Evolutionary conservation across 2,888 invertebrate species (phyloP).

Genomic region (Diarsia brunnea): DNA sequence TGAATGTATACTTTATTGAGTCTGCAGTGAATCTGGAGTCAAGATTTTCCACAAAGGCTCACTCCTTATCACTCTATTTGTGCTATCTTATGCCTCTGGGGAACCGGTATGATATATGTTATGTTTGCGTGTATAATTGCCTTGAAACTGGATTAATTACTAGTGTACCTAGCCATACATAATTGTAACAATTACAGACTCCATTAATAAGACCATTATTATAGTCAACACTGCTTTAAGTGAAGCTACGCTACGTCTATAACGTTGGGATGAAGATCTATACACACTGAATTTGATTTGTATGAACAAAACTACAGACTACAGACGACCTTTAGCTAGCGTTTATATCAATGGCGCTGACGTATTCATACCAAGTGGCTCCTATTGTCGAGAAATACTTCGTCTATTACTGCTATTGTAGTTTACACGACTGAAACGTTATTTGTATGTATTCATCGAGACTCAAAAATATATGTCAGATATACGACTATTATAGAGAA

Average conservation of each 20-base stretch:
- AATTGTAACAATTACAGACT: background rate
- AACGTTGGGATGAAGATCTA: background rate
- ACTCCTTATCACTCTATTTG: background rate
- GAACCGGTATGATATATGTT: background rate
- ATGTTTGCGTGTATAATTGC: background rate
- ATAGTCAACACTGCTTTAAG: background rate
- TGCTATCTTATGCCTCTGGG: background rate
- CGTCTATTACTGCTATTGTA: background rate
- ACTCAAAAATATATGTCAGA: background rate
- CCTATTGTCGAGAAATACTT: background rate
- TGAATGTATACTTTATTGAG: too few relatives aligned
- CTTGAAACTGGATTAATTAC: background rate
- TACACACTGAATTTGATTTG: constrained; percentile 10
- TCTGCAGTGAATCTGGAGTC: background rate
- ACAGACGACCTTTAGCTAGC: background rate
- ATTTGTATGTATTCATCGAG: background rate
- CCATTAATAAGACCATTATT: background rate
- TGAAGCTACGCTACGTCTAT: background rate
- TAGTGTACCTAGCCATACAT: background rate
- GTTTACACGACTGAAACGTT: background rate
- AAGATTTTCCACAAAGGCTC: background rate
- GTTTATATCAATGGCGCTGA: background rate
- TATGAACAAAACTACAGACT: background rate
- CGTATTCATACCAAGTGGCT: background rate
- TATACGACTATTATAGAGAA: background rate